Percentiles rank a stretch among this genome's conserved stretches.
phyloP scores from a whole-genome alignment of 2,888 invertebrate species.

The Phymatocera aterrima region DNA sequence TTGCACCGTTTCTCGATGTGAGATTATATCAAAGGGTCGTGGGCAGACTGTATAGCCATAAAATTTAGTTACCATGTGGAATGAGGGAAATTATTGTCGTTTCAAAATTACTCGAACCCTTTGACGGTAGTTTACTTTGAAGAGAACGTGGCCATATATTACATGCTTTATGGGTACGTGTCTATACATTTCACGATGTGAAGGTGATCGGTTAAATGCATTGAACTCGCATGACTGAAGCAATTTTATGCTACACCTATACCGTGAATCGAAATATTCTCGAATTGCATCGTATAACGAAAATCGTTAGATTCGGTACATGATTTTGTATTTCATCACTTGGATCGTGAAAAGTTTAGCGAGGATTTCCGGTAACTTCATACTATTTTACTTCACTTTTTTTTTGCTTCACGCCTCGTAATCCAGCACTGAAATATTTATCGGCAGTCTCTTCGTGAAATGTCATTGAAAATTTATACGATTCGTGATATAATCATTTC shows the following conservation, averaged over 20 bases:
- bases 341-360: not conserved
- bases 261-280: too few species aligned
- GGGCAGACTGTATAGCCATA: not conserved
- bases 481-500: not conserved
- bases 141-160: too few species aligned
- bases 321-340: not conserved
- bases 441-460: not conserved
- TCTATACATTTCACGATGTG: too few species aligned
- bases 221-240: too few species aligned
- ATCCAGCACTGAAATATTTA: slow-evolving; percentile 30
- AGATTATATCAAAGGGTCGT: not conserved
- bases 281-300: too few species aligned
- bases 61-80: not conserved
- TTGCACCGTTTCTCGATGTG: not conserved
- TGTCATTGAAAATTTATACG: slow-evolving; percentile 23
- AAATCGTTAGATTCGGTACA: too few species aligned
- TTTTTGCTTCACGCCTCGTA: not conserved
- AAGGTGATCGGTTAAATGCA: too few species aligned
- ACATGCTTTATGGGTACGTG: too few species aligned
- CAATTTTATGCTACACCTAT: too few species aligned
- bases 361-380: slow-evolving; percentile 11
- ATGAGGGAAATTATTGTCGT: not conserved
- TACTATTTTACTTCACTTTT: not conserved
- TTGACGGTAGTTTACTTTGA: not conserved
- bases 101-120: not conserved